A percentile compares a stretch with the other conserved stretches of the same genome.
phyloP scores from a whole-genome alignment of 1,140 invertebrate species.

The Drosophila ohnishii region DNA sequence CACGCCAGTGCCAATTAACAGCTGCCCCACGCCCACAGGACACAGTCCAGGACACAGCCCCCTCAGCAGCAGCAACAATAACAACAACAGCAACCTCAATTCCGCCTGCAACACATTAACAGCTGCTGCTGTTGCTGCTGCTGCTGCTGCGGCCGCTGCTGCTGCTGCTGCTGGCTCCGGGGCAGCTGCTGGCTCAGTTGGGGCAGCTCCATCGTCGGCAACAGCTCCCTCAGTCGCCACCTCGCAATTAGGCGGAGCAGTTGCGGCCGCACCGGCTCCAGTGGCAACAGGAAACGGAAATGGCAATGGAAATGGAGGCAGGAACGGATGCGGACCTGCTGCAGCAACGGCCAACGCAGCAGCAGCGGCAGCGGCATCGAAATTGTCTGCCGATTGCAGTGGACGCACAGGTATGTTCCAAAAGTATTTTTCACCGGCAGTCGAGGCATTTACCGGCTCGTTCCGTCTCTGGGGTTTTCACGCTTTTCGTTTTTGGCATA shows the following conservation, averaged over 20 bases:
- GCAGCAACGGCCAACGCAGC: conserved; percentile 36
- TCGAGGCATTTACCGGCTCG: conserved; percentile 68
- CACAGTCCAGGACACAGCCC: conserved; percentile 74
- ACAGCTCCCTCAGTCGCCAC: conserved; percentile 56
- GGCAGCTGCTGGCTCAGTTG: conserved; percentile 25
- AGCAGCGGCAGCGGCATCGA: conserved; percentile 61
- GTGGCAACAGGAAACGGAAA: conserved; percentile 43
- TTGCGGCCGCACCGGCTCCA: conserved; percentile 52
- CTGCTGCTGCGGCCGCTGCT: conserved; percentile 38
- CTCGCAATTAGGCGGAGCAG: conserved; percentile 52
- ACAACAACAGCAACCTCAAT: conserved; percentile 45
- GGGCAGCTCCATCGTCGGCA: conserved; percentile 53
- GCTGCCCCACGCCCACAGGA: conserved; percentile 75
- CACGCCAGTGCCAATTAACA: conserved; percentile 71
- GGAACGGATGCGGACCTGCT: conserved; percentile 24
- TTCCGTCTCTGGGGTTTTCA: conserved; percentile 67
- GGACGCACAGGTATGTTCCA: conserved; percentile 83
- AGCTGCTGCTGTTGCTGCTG: conserved; percentile 60
- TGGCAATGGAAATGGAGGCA: conserved; percentile 30
- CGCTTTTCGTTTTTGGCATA: conserved; percentile 81
- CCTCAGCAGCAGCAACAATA: conserved; percentile 41
- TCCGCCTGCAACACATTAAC: conserved; percentile 76
- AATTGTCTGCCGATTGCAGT: conserved; percentile 81
- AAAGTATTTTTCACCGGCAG: conserved; percentile 80
- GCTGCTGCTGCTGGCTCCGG: conserved; percentile 58